A percentile compares a stretch with the other conserved stretches of the same genome.
These are phyloP conservation scores for Tricholauxania praeusta DNA, from an alignment of 2,888 invertebrate species.

Conservation along the genomic window DNA sequence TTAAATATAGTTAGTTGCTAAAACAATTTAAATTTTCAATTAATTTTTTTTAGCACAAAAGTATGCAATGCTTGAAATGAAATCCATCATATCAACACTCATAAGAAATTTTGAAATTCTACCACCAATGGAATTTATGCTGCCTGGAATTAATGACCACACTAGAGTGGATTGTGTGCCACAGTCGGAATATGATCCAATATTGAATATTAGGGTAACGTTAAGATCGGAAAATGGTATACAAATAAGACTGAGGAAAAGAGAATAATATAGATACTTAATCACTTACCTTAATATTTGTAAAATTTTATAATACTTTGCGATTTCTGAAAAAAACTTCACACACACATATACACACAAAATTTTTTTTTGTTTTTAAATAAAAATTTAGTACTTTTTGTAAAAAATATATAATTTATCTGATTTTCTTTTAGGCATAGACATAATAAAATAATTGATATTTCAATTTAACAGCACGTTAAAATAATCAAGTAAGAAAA, in stretches of 20 bases:
- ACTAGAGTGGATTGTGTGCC: slow-evolving; percentile 55
- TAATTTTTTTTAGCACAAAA: slow-evolving; percentile 63
- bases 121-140: slow-evolving; percentile 54
- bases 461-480: no score
- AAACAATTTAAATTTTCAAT: background rate
- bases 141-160: slow-evolving; percentile 58
- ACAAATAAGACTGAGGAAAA: slow-evolving; percentile 62
- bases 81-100: slow-evolving; percentile 69
- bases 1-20: no score
- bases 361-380: no score
- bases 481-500: no score
- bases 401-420: no score
- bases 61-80: slow-evolving; percentile 71
- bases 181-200: slow-evolving; percentile 60
- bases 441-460: no score
- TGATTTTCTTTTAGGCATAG: no score
- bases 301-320: no score
- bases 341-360: no score
- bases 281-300: background rate
- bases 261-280: slow-evolving; percentile 35
- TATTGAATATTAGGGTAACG: slow-evolving; percentile 68
- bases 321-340: no score
- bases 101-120: slow-evolving; percentile 68
- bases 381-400: no score
- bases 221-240: slow-evolving; percentile 69